Evolutionary conservation across 2,888 invertebrate species (phyloP), one percentile per base, ranked within the genome.

Genomic region (Tinea trinotella): DNA sequence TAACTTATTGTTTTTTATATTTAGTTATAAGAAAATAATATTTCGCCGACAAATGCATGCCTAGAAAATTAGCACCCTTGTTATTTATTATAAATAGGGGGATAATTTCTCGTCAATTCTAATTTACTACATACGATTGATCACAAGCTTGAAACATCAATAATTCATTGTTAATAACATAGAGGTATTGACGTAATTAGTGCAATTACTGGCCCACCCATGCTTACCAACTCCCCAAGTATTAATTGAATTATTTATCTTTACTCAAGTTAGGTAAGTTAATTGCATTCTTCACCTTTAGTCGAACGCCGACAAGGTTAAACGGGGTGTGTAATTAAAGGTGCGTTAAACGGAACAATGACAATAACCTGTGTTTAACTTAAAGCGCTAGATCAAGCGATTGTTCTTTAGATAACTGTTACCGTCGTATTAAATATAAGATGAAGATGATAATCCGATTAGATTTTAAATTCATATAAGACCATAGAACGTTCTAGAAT

Each of bases 171-270:
- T 68, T 75, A 76, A 76, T 79, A 76, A 74, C 70, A 74, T 67
- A 70, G 74, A 70, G 70, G 71, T 71, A 75, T 72, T 77, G 82
- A 77, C 74, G 73, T 82, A 81, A 83, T 83, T 82, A 83, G 76
- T 68, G 74, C 79, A 81, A 81, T 82, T 78, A 81, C 68, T 64
- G 65, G 84, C 68, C 84, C 83, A 80, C 84, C 82, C 81, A 79
- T 70, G 62, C 68, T 64, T 62, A 62, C 66, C 67, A 66, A 64
- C 63, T 12, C 46, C 46, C 46, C 19, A 46, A 46, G 19, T 53
- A 40, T 40, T 72, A 74, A 76, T 76, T 73, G 74, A 78, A 79
- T 78, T 76, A 80, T 81, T 76, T 79, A 80, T 78, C 70, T 71
- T 66, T 64, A 60, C 62, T 68, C 68, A 67, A 72, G 67, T 72